These are phyloP conservation scores for Hypsibius dujardini DNA, from an alignment of 1,140 invertebrate species.

Conservation along the genomic window DNA sequence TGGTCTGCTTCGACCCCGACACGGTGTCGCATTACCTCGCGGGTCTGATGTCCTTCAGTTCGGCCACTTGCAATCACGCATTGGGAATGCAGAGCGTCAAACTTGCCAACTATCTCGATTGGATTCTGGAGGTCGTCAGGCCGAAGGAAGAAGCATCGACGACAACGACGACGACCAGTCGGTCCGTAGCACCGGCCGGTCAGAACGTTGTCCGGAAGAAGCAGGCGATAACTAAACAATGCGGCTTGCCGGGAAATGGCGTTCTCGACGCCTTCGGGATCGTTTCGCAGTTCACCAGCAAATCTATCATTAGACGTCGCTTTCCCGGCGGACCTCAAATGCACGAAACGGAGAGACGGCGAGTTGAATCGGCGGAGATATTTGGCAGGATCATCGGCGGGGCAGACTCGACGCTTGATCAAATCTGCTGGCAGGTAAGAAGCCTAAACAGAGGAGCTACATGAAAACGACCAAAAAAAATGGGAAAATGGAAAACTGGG, in stretches of 20 bases:
- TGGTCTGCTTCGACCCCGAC: not conserved
- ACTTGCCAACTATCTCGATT: not conserved
- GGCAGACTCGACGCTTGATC: not conserved
- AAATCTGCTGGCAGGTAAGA: not conserved
- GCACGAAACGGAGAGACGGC: not conserved
- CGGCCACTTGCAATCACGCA: not conserved
- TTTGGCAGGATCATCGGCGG: not conserved
- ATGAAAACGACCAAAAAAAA: too few relatives aligned
- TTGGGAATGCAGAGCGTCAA: not conserved
- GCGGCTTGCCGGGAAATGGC: not conserved
- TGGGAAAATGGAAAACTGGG: too few relatives aligned
- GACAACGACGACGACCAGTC: not conserved
- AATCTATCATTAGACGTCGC: not conserved
- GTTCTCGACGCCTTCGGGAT: not conserved
- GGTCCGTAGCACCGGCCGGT: not conserved
- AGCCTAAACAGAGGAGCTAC: not conserved
- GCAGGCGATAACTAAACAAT: too few relatives aligned
- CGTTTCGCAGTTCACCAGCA: constrained; percentile 1
- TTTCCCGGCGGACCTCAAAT: not conserved
- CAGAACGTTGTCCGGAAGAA: not conserved
- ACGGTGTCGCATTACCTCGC: not conserved
- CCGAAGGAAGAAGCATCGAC: not conserved
- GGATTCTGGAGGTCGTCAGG: not conserved
- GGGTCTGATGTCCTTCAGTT: not conserved
- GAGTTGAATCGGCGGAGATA: not conserved